Conservation (phyloP, 1,140 invertebrate species). For the Lordiphosa clarofinis region DNA sequence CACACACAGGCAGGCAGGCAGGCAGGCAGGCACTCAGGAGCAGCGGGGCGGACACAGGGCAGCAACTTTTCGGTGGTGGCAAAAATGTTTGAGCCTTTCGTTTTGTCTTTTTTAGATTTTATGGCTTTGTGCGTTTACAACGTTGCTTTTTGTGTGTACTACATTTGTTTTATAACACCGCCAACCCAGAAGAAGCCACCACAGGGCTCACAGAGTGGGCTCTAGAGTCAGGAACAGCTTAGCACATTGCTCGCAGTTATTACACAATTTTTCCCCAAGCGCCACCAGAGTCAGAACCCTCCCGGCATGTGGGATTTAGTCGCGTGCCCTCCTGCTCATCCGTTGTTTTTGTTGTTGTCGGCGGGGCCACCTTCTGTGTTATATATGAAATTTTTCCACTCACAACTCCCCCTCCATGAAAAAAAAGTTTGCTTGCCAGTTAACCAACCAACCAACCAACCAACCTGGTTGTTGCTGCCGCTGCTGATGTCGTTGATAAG, state of each 20-base stretch:
- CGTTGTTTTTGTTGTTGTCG: background rate
- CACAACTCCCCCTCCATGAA: constrained; percentile 47
- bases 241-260: constrained; percentile 75
- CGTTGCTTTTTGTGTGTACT: constrained; percentile 66
- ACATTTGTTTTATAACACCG: constrained; percentile 72
- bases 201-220: constrained; percentile 16
- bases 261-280: constrained; percentile 74
- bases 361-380: constrained; percentile 56
- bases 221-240: constrained; percentile 46
- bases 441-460: constrained; percentile 44
- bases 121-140: constrained; percentile 75
- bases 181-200: constrained; percentile 26
- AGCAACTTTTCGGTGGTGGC: constrained; percentile 66
- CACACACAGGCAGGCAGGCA: constrained; percentile 10
- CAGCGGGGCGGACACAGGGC: constrained; percentile 10
- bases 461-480: constrained; percentile 46
- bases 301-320: constrained; percentile 49
- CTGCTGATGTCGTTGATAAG: constrained; percentile 73
- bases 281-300: constrained; percentile 32
- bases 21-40: background rate
- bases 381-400: constrained; percentile 72
- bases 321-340: constrained; percentile 52
- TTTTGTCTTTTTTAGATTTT: constrained; percentile 77
- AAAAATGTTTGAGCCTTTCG: constrained; percentile 68
- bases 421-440: constrained; percentile 60